phyloP scores from a whole-genome alignment of 2,888 invertebrate genomes.

The Hyposoter dolosus region DNA sequence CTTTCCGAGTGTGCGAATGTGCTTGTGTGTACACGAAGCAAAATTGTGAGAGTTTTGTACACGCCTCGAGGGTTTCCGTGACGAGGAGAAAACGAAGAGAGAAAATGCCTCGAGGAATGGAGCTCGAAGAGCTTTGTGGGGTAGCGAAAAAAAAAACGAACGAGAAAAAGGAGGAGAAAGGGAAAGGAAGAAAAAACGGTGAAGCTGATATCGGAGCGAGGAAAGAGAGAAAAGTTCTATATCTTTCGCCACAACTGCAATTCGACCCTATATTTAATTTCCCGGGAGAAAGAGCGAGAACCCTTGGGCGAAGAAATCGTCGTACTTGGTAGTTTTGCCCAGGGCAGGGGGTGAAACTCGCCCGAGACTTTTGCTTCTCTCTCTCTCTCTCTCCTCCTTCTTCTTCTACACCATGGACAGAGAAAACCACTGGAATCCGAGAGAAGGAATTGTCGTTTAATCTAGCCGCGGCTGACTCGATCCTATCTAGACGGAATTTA shows the following conservation, averaged over 20 bases:
- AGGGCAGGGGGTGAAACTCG: slow-evolving; percentile 67
- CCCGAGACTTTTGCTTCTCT: slow-evolving; percentile 40
- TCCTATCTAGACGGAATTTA: slow-evolving; percentile 83
- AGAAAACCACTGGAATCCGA: slow-evolving; percentile 46
- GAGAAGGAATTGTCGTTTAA: slow-evolving; percentile 83
- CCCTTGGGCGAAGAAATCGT: slow-evolving; percentile 65
- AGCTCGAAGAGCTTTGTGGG: slow-evolving; percentile 60
- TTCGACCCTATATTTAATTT: slow-evolving; percentile 84
- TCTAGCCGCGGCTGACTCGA: slow-evolving; percentile 80
- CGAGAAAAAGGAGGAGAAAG: slow-evolving; percentile 58
- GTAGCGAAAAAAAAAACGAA: slow-evolving; percentile 51
- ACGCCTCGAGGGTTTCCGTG: slow-evolving; percentile 60
- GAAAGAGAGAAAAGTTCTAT: slow-evolving; percentile 74
- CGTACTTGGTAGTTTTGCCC: slow-evolving; percentile 69
- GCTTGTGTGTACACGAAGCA: slow-evolving; percentile 43
- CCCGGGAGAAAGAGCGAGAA: slow-evolving; percentile 71
- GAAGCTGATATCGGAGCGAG: slow-evolving; percentile 44
- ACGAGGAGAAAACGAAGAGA: slow-evolving; percentile 60
- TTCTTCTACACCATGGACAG: slow-evolving; percentile 12
- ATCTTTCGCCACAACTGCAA: slow-evolving; percentile 80
- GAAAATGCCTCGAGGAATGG: slow-evolving; percentile 50
- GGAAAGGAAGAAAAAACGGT: slow-evolving; percentile 64
- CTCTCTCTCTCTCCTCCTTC: slow-evolving; percentile 10
- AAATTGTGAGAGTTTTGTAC: slow-evolving; percentile 57
- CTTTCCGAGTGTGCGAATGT: slow-evolving; percentile 52